phyloP scores from a whole-genome alignment of 2,113 vertebrate species.

The Talpa occidentalis region DNA sequence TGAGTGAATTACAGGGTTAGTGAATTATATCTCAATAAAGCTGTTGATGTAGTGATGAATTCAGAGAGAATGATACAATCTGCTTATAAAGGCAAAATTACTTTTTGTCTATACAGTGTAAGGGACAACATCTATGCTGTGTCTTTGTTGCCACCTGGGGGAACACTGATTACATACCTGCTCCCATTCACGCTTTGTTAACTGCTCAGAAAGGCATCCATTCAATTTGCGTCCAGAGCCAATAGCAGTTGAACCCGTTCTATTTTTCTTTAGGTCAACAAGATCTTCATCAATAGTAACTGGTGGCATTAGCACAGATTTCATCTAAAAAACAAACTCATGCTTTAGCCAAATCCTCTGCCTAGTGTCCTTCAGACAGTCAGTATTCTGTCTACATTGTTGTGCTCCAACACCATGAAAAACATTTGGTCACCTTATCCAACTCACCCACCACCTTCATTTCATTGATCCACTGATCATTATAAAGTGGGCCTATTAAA shows the following conservation, averaged over 20 bases:
- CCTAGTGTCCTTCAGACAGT: background rate
- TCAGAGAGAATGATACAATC: constrained; percentile 9
- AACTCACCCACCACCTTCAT: background rate
- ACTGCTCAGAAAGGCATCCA: background rate
- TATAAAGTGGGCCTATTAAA: background rate
- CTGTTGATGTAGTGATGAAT: constrained; percentile 10
- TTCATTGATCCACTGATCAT: background rate
- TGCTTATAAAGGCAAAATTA: constrained; percentile 10
- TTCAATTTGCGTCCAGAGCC: rapidly evolving
- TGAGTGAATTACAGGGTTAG: background rate
- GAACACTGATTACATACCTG: constrained; percentile 88
- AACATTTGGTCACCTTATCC: background rate
- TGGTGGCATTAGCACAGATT: constrained; percentile 92
- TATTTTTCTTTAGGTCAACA: background rate
- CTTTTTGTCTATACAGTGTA: background rate
- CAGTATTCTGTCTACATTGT: background rate
- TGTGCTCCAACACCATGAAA: background rate
- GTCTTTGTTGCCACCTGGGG: background rate
- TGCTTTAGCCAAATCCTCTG: constrained; percentile 37
- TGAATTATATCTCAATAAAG: constrained; percentile 19
- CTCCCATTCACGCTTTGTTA: constrained; percentile 90
- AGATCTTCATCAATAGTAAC: background rate
- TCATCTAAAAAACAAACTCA: constrained; percentile 87
- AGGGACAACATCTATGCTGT: background rate
- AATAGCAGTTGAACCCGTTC: rapidly evolving